phyloP scores from a whole-genome alignment of 2,888 invertebrate genomes.

The Dorcus parallelipipedus region DNA sequence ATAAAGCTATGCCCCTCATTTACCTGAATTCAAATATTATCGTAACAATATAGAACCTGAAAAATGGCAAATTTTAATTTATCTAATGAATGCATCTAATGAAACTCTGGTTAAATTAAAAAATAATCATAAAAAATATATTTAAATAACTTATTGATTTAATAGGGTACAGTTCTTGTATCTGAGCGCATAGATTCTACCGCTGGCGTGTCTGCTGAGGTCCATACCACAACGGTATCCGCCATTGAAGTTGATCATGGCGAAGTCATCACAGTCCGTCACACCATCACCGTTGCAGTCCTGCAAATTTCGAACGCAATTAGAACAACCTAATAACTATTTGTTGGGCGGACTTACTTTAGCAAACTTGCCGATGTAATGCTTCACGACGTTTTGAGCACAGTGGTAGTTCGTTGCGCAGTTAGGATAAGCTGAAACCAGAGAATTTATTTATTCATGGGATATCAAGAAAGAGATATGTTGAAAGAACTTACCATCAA shows the following conservation, averaged over 20 bases:
- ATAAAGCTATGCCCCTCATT: too few relatives aligned
- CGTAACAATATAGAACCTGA: too few relatives aligned
- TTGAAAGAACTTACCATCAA: slow-evolving; percentile 37
- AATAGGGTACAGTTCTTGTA: slow-evolving; percentile 42
- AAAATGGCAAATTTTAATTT: too few relatives aligned
- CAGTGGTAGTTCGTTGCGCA: slow-evolving; percentile 57
- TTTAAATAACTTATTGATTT: too few relatives aligned
- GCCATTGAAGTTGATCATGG: slow-evolving; percentile 58
- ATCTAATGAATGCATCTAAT: too few relatives aligned
- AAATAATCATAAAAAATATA: not conserved
- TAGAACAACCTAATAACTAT: not conserved
- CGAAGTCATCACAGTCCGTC: slow-evolving; percentile 60
- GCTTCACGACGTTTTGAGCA: slow-evolving; percentile 54
- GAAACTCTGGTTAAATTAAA: not conserved
- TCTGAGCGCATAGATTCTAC: slow-evolving; percentile 41
- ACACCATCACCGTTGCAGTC: slow-evolving; percentile 60
- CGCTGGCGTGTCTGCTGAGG: slow-evolving; percentile 24
- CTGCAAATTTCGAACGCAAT: slow-evolving; percentile 37
- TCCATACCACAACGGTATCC: slow-evolving; percentile 50
- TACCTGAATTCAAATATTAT: too few relatives aligned
- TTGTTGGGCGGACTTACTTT: slow-evolving; percentile 43
- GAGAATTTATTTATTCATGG: not conserved
- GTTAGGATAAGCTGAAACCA: slow-evolving; percentile 55
- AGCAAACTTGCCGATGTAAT: slow-evolving; percentile 57
- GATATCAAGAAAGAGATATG: too few relatives aligned